Evolutionary conservation across 2,888 invertebrate species (phyloP).

Genomic region (Callinectes sapidus): DNA sequence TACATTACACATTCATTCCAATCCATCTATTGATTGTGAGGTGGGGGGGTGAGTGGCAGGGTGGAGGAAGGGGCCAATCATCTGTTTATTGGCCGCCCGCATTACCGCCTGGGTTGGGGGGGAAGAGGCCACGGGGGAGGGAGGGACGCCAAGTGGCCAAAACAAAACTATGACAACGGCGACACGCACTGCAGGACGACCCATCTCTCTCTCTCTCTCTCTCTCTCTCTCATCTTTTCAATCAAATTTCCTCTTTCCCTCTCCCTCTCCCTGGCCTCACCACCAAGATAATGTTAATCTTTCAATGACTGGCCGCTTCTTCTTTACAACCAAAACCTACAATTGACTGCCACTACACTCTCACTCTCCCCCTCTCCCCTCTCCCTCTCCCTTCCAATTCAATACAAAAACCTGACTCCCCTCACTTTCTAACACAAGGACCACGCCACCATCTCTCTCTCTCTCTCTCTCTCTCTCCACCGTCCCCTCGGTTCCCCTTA

Average conservation of each 20-base stretch:
- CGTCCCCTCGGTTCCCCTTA: conserved; percentile 6
- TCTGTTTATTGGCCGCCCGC: conserved; percentile 26
- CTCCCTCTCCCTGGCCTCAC: neutral
- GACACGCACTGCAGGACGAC: neutral
- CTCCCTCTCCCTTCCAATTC: neutral
- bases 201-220: conserved; percentile 13
- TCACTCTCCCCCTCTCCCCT: neutral
- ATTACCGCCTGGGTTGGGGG: neutral
- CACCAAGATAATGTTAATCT: neutral
- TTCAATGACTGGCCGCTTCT: neutral
- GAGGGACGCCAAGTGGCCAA: neutral
- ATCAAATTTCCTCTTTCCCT: neutral
- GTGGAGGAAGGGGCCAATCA: conserved; percentile 14
- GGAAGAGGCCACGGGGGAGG: neutral
- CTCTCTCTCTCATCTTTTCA: neutral
- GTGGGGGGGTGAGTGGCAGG: neutral
- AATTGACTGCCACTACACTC: neutral
- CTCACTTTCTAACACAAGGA: neutral
- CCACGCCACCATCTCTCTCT: neutral
- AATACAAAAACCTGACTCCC: neutral
- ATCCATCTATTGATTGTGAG: conserved; percentile 6
- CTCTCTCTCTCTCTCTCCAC: neutral
- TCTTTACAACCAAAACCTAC: neutral
- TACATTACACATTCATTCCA: conserved; percentile 1
- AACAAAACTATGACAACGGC: neutral